Evolutionary conservation across 2,888 invertebrate species (phyloP).

Genomic region (Andrena bucephala): DNA sequence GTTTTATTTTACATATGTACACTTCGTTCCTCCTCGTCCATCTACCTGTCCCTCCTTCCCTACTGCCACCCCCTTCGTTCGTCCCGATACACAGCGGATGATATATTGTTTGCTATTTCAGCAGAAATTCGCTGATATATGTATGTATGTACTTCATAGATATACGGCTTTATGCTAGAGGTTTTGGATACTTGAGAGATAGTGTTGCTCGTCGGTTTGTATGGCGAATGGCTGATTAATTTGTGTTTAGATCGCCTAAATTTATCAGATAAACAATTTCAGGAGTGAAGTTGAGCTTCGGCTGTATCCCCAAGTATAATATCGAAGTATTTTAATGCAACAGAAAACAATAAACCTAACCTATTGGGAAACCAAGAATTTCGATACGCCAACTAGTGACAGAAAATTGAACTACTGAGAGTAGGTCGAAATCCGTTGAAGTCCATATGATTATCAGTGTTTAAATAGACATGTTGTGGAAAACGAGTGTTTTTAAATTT

Average conservation of each 20-base stretch:
- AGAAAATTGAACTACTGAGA: too few species aligned
- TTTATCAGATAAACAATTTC: not conserved
- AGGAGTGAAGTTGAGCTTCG: too few species aligned
- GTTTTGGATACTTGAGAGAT: conserved; percentile 12
- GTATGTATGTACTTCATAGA: conserved; percentile 14
- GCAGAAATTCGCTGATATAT: conserved; percentile 22
- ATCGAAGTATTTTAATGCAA: too few species aligned
- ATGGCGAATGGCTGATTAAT: conserved; percentile 16
- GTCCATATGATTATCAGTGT: too few species aligned
- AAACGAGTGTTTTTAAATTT: too few species aligned
- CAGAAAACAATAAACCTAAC: too few species aligned
- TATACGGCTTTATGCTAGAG: conserved; percentile 14
- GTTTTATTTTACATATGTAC: conserved; percentile 77
- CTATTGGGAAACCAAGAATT: too few species aligned
- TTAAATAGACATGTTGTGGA: too few species aligned
- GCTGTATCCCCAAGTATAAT: too few species aligned
- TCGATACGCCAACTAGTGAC: too few species aligned
- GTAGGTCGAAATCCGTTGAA: too few species aligned
- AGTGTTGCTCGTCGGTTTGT: conserved; percentile 13
- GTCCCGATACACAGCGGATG: conserved; percentile 27
- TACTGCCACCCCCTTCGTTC: not conserved
- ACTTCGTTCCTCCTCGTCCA: conserved; percentile 32
- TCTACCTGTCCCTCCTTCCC: not conserved
- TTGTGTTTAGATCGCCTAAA: conserved; percentile 13
- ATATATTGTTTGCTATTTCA: conserved; percentile 36